Evolutionary conservation across 2,888 invertebrate genomes (phyloP), one percentile per base, ranked within the genome.

Genomic region (Chirona hameri): DNA sequence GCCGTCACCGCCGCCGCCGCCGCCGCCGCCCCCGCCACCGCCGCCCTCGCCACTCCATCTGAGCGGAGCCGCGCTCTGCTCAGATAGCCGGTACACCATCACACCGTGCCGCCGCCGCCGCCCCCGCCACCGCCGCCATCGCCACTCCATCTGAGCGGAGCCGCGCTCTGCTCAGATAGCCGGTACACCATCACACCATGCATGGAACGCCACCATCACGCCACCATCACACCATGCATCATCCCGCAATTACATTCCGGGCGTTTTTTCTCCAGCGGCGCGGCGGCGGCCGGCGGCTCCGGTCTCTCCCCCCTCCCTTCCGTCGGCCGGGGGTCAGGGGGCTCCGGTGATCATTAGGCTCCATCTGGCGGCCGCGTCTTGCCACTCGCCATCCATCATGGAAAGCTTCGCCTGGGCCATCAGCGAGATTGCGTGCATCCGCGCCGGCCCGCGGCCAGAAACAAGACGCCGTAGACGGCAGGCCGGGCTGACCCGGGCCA

Each of bases 301-400:
- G 12, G 29, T 15, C 31, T 31, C 72, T 27, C 31, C 31, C 31
- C 0, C 72, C 72, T n/a, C 29, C 14, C 29, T 10, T 10, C n/a
- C 1, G 3, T 12, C 72, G 76, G 76, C 7, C 10, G 7, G 1
- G 76, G 76, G 39, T 39, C 15, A 39, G 76, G 76, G 46, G 39
- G n/a, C n/a, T 10, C n/a, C 27, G 46, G 46, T 76, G 24, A 76
- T 76, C 76, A 76, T 76, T 76, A 76, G 76, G n/a, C 76, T 76
- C 76, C 76, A 76, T 76, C 76, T 76, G 76, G 76, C 76, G 76
- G 76, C 46, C 2, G 10, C 76, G 76, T 76, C 76, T 76, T 15
- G 21, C 76, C 76, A 24, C 76, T 46, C 39, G 76, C 21, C 76
- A 76, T 76, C 76, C 76, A 76, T 76, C 76, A 76, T 27, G 9